A percentile compares a stretch with the other conserved stretches of the same genome.
Conservation (phyloP, 2,113 vertebrate species). For the Uria lomvia region DNA sequence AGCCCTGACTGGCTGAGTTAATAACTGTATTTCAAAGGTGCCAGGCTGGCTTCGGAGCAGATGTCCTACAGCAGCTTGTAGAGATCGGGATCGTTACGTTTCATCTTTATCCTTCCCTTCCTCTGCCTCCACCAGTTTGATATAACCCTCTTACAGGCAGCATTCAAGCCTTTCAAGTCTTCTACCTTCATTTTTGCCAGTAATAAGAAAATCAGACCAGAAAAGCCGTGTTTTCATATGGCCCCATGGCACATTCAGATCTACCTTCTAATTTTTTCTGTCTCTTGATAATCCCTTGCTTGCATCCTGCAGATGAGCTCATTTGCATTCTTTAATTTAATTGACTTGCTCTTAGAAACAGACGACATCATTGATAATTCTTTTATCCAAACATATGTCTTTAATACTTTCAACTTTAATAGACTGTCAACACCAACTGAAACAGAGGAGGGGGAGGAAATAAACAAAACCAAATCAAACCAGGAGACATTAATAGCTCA, state of each 20-base stretch:
- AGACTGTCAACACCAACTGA: neutral
- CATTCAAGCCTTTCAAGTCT: neutral
- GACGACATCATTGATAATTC: neutral
- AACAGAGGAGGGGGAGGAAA: neutral
- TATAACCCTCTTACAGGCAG: neutral
- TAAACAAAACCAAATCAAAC: neutral
- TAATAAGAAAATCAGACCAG: neutral
- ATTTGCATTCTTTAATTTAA: slow-evolving; percentile 29
- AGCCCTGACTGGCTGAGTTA: neutral
- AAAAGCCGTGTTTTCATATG: neutral
- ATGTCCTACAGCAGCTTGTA: neutral
- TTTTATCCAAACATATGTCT: neutral
- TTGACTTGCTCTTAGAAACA: neutral
- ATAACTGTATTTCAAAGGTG: neutral
- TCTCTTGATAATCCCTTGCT: neutral
- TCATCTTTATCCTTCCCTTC: neutral
- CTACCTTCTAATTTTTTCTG: neutral
- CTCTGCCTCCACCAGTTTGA: neutral
- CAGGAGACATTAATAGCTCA: neutral
- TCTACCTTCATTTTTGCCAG: neutral
- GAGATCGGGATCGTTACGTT: neutral
- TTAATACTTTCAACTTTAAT: neutral
- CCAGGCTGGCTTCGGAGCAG: neutral
- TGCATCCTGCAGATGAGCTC: neutral
- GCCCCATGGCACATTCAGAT: neutral